Evolutionary conservation across 2,113 vertebrate species (phyloP).

Genomic region (Leptodactylus fuscus): DNA sequence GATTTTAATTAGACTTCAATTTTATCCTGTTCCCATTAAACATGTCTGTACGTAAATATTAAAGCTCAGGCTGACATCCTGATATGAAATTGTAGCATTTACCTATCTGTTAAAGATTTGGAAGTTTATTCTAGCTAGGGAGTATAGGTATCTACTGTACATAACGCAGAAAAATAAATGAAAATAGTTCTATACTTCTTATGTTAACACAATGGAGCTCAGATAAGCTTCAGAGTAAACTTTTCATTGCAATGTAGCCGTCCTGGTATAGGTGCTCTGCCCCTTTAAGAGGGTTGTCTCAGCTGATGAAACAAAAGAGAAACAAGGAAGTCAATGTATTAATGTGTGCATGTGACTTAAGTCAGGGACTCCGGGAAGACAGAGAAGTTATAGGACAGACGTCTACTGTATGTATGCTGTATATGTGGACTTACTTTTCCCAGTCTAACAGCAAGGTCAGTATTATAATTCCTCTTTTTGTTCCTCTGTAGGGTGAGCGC

Average conservation of each 20-base stretch:
- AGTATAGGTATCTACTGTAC: no score
- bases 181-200: no score
- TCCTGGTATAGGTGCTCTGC: not conserved
- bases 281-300: conserved; percentile 43
- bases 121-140: no score
- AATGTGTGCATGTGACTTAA: conserved; percentile 9
- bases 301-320: conserved; percentile 17
- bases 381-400: not conserved
- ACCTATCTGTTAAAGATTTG: no score
- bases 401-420: not conserved
- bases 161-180: no score
- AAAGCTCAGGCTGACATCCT: no score
- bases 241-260: not conserved
- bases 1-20: no score
- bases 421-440: not conserved
- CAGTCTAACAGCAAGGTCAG: not conserved
- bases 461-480: not conserved
- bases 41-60: no score
- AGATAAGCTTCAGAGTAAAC: no score
- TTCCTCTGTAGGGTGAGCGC: not conserved
- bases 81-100: no score
- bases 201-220: no score
- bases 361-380: not conserved
- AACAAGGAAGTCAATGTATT: conserved; percentile 32
- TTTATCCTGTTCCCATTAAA: no score